Evolutionary conservation across 2,113 vertebrate genomes (phyloP).

Genomic region (Toxotes chatareus): DNA sequence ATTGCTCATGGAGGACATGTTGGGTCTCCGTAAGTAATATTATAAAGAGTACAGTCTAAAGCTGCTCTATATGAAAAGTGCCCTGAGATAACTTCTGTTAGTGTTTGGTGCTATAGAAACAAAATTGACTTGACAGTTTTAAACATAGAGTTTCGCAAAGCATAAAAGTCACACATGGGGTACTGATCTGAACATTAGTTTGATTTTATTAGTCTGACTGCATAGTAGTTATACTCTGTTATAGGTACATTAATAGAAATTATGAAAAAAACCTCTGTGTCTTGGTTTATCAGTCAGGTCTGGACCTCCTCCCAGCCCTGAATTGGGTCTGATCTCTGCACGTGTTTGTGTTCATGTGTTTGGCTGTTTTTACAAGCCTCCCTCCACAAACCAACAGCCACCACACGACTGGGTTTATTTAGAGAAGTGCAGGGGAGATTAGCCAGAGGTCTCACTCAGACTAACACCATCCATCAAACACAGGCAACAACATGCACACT

Average conservation of each 20-base stretch:
- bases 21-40: no score
- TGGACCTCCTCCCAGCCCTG: not conserved
- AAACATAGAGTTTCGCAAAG: no score
- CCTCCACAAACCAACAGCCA: conserved; percentile 40
- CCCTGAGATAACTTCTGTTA: no score
- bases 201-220: not conserved
- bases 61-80: no score
- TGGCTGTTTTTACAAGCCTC: conserved; percentile 50
- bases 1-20: no score
- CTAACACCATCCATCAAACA: conserved; percentile 68
- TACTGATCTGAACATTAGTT: not conserved
- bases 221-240: not conserved
- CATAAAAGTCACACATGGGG: no score
- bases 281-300: not conserved
- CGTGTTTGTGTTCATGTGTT: conserved; percentile 36
- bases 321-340: conserved; percentile 1
- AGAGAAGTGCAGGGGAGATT: conserved; percentile 60
- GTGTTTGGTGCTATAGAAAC: no score
- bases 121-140: no score
- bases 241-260: not conserved
- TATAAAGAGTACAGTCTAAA: no score
- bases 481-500: conserved; percentile 9
- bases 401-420: conserved; percentile 73
- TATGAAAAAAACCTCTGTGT: no score
- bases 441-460: conserved; percentile 60